Evolutionary conservation across 1,140 invertebrate genomes (phyloP), one percentile per base, ranked within the genome.

Genomic region (Oncopeltus fasciatus): DNA sequence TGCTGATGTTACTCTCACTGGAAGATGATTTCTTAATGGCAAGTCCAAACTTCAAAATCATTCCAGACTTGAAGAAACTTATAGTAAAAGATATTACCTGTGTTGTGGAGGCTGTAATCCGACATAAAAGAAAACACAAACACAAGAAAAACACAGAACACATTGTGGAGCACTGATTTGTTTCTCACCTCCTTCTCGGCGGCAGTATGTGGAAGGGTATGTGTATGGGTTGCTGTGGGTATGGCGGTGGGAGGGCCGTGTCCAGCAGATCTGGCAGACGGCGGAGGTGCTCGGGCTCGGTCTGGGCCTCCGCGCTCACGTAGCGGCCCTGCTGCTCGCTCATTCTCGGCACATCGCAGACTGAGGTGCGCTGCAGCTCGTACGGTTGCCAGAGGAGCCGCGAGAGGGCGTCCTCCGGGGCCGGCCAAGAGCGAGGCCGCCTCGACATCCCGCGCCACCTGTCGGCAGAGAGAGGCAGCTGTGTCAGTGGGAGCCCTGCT

Each of bases 191-290:
- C 57, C 64, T 64, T 29, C 62, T 38, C 5, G 68, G 68, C 4
- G 18, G 44, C 1, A 69, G 66, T 33, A 69, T 66, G 31, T 66
- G 66, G 27, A 69, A 57, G 31, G 47, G 58, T n/a, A n/a, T n/a
- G n/a, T n/a, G n/a, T n/a, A n/a, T n/a, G 51, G 24, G 63, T 27
- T 31, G 60, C 60, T 62, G 57, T 47, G 57, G 56, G 59, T 75
- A 75, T 9, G 76, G 75, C 9, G 76, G 75, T 28, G 76, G 74
- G 38, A 77, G 69, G 67, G 78, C 77, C 4, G 76, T 77, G 65
- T 78, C 74, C 5, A 79, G 70, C 27, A 79, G 71, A 66, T 79
- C 78, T 4, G 78, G 76, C 24, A 79, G 67, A 16, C 72, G 67
- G 62, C 38, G 67, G 51, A 46, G 69, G 68, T 49, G 68, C 64